phyloP scores from a whole-genome alignment of 2,888 invertebrate genomes.

The Pomacea canaliculata region DNA sequence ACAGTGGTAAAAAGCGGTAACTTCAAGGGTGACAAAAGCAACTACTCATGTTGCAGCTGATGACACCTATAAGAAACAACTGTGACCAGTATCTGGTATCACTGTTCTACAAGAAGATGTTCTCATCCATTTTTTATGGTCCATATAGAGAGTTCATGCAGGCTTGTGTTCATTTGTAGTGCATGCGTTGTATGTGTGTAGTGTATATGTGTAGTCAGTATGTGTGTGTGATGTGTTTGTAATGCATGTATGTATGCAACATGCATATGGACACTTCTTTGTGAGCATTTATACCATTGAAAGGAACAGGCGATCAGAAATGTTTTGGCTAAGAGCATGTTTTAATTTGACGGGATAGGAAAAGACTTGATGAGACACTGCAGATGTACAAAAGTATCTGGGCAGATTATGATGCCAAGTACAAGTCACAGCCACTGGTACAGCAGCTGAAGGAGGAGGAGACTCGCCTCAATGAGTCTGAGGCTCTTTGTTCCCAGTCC shows the following conservation, averaged over 20 bases:
- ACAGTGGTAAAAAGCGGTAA: too few species aligned
- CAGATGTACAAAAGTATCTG: conserved; percentile 41
- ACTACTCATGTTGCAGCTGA: too few species aligned
- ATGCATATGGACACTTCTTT: too few species aligned
- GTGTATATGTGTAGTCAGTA: neutral
- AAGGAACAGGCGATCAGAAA: neutral
- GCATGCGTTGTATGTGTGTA: too few species aligned
- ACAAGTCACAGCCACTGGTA: conserved; percentile 40
- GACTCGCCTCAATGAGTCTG: conserved; percentile 23
- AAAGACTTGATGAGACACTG: conserved; percentile 31
- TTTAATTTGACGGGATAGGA: conserved; percentile 19
- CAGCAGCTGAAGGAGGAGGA: conserved; percentile 29
- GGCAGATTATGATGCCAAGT: conserved; percentile 42
- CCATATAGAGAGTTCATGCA: too few species aligned
- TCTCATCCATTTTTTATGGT: too few species aligned
- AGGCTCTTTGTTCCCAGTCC: conserved; percentile 20
- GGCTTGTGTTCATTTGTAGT: too few species aligned
- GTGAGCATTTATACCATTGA: too few species aligned
- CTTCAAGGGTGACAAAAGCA: too few species aligned
- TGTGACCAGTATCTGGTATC: too few species aligned
- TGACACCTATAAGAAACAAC: too few species aligned
- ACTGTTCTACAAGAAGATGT: too few species aligned
- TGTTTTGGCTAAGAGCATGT: neutral
- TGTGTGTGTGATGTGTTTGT: neutral
- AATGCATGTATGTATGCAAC: neutral